Base-by-base conservation (phyloP, 2,113 vertebrate genomes). In the Probosciger aterrimus region DNA sequence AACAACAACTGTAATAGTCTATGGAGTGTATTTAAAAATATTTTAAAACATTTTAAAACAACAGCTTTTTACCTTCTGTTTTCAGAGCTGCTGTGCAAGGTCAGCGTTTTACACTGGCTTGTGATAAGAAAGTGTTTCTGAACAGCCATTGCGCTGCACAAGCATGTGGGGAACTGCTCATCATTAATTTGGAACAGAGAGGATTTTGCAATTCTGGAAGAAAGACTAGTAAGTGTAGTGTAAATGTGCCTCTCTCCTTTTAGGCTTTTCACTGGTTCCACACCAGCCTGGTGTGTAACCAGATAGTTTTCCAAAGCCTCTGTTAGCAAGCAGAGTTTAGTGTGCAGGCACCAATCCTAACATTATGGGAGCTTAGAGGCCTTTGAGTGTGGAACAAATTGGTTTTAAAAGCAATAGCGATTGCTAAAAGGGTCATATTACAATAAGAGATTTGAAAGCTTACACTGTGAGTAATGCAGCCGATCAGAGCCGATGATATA, bases 341-440 rank as follows among this genome's bases (percentile, higher is more conserved):
- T 35, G 33, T 78, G 39, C 65, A 68, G 70, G 81, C 83, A 87
- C 35, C 65, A 78, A 11, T 31, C 60, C 31, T 47, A 86, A 30
- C 74, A 68, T 93, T 86, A 89, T 62, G 62, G 52, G 83, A 65
- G 65, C 82, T 95, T 52, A 82, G 91, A 89, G 94, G 74, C 39
- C 64, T 88, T 91, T 87, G 74, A 91, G 27, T 11, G 33, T 1
- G 2, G 73, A 96, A 91, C 82, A 86, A 91, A 89, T 82, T 86
- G 35, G 65, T 84, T 93, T 89, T 71, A 86, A 96, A 94, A 94
- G 60, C 57, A 89, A 79, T 60, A 79, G 47, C 43, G 52, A 75
- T 92, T 88, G 46, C 79, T 92, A 12, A 68, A 84, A 93, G 50
- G 73, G 44, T 93, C 2, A 0, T 35, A 31, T 86, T 82, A 47